Base-by-base conservation (phyloP, 1,140 invertebrate species). In the Drosophila rhopaloa region DNA sequence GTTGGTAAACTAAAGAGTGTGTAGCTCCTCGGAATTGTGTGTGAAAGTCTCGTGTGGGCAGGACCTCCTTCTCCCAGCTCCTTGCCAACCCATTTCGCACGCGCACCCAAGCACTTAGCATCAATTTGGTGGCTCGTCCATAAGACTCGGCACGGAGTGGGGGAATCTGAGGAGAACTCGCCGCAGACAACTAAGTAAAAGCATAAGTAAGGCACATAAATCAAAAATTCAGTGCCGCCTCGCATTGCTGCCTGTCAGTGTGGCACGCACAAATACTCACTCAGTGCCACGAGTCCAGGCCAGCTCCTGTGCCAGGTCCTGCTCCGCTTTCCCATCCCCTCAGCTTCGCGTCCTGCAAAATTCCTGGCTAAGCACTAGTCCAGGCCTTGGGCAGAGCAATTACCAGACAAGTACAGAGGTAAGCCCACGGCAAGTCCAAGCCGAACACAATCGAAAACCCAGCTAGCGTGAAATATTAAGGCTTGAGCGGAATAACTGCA, bases 201-300 rank as follows among this genome's bases (percentile, higher is more conserved):
- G 84, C 84, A 89, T 89, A 89, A 89, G 84, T 89, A 89, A 89
- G 79, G 84, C 84, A 89, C 84, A 89, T 89, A 89, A 89, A 89
- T 89, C 84, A 89, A 89, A 89, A 89, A 89, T 89, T 89, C 84
- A 90, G 77, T 89, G 84, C 84, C 80, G 76, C 77, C 81, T 75
- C 62, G 76, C 80, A 70, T 44, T 73, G 70, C 70, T 70, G 83
- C 83, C 83, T 83, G 83, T 86, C 83, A 86, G 83, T 88, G 78
- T 86, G 83, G 79, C 83, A 83, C 84, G 83, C 83, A 88, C 79
- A 88, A 88, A 89, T 89, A 88, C 83, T 88, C 83, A 79, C 66
- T 86, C 82, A 86, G 78, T 66, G 40, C 65, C 62, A 54, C 40
- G 50, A 48, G 47, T 70, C 46, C 48, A 51, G 48, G 51, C 46